Evolutionary conservation across 2,113 vertebrate genomes (phyloP), one percentile per base, ranked within the genome.

Genomic region (Amazona guildingii): DNA sequence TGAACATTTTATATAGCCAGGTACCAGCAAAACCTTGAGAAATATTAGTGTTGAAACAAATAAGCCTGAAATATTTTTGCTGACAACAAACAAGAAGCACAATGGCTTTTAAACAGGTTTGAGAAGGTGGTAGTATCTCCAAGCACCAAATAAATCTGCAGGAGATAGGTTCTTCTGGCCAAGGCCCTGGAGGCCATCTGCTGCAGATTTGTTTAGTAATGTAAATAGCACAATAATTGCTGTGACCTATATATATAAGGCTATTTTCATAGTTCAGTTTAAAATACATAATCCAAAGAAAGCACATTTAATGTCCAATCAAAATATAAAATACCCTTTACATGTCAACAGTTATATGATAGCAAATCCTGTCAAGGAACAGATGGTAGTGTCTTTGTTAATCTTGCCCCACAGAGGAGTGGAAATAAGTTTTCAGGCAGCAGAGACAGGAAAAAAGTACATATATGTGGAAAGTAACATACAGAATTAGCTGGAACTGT

Each of bases 191-290:
- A 91, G 64, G 55, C 91, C 93, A 96, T 80, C 90, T 95, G 93
- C 64, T 63, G 54, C 10, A 1, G 83, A 70, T 93, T 97, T 97
- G 92, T 97, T 97, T 96, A 76, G 94, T 89, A 94, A 96, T 61
- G 86, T 94, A 97, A 97, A 96, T 92, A 97, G 89, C 87, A 81
- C 89, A 95, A 93, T 97, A 95, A 97, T 97, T 97, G 77, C 91
- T 88, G 63, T 94, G 90, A 94, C 89, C 89, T 97, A 94, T 96
- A 73, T 93, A 83, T 85, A 96, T 94, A 81, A 94, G 39, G 62
- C 61, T 94, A 35, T 97, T 97, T 96, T 94, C 73, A 70, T 86
- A 92, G 77, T 93, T 96, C 52, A 46, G 55, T 90, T 93, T 88
- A 87, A 97, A 96, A 94, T 93, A 48, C n/a, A 88, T 91, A 92